Conservation (phyloP, 2,888 invertebrate species). For the Hermodice carunculata region DNA sequence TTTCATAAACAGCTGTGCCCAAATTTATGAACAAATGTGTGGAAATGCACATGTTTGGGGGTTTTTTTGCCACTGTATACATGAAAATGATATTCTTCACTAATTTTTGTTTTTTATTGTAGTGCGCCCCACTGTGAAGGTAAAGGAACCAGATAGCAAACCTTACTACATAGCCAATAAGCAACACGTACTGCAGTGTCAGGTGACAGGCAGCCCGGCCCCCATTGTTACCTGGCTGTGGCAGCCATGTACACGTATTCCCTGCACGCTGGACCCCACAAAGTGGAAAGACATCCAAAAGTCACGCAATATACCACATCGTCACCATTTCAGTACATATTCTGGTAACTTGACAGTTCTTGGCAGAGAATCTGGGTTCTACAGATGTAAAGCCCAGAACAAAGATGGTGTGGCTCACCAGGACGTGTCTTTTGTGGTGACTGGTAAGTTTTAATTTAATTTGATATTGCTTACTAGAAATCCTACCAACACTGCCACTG, state of each 20-base stretch:
- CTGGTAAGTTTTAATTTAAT: slow-evolving; percentile 5
- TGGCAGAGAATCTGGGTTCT: slow-evolving; percentile 16
- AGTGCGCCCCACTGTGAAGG: slow-evolving; percentile 10
- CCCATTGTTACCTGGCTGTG: slow-evolving; percentile 20
- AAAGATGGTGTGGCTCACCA: slow-evolving; percentile 1
- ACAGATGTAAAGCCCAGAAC: slow-evolving; percentile 11
- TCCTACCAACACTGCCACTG: no score
- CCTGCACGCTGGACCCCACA: background rate
- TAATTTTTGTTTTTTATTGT: background rate
- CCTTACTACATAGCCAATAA: slow-evolving; percentile 7
- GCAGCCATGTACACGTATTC: slow-evolving; percentile 18
- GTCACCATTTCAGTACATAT: background rate
- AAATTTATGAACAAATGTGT: no score
- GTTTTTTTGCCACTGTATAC: no score
- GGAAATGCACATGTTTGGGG: no score
- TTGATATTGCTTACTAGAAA: no score
- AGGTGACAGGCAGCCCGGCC: slow-evolving; percentile 2
- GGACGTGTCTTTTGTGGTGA: slow-evolving; percentile 2
- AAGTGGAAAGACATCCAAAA: background rate
- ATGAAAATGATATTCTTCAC: no score
- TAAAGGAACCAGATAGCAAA: background rate
- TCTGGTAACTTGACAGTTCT: background rate
- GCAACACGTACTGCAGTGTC: slow-evolving; percentile 10
- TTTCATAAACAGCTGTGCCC: no score
- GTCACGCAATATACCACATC: background rate